A percentile compares a stretch with the other conserved stretches of the same genome.
Evolutionary conservation across 1,140 invertebrate species (phyloP).

Genomic region (Temnothorax longispinosus): DNA sequence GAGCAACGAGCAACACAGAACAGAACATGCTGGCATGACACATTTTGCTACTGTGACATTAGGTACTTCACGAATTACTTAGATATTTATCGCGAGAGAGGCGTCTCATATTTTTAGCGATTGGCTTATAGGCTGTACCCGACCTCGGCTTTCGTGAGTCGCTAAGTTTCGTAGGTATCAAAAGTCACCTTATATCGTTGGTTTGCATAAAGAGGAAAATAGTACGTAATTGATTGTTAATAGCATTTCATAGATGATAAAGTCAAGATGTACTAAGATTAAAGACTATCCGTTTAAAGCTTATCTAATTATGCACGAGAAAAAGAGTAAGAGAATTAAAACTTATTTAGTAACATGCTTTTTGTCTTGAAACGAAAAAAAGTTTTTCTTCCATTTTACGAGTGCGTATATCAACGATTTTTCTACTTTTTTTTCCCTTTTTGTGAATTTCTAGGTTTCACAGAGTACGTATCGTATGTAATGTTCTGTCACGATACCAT

Average conservation of each 20-base stretch:
- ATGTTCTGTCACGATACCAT: not conserved
- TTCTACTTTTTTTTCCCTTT: conserved; percentile 3
- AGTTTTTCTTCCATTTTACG: not conserved
- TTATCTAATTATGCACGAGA: not conserved
- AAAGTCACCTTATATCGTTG: conserved; percentile 2
- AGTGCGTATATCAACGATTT: not conserved
- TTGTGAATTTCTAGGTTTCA: conserved; percentile 36
- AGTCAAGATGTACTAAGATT: conserved; percentile 11
- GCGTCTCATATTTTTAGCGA: conserved; percentile 56
- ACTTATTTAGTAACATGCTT: not conserved
- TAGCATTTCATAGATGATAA: conserved; percentile 21
- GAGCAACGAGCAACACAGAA: conserved; percentile 70
- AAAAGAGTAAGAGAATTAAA: not conserved
- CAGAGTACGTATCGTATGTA: not conserved
- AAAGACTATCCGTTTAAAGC: not conserved
- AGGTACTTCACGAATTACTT: conserved; percentile 79
- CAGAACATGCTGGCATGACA: conserved; percentile 78
- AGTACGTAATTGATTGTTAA: not conserved
- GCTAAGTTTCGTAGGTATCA: not conserved
- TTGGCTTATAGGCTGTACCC: conserved; percentile 57
- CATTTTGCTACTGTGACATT: conserved; percentile 73
- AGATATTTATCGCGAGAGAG: conserved; percentile 65
- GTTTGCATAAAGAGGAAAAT: not conserved
- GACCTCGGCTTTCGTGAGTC: conserved; percentile 1
- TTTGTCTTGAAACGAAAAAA: not conserved